phyloP scores from a whole-genome alignment of 2,113 vertebrate genomes.

The Galeopterus variegatus region DNA sequence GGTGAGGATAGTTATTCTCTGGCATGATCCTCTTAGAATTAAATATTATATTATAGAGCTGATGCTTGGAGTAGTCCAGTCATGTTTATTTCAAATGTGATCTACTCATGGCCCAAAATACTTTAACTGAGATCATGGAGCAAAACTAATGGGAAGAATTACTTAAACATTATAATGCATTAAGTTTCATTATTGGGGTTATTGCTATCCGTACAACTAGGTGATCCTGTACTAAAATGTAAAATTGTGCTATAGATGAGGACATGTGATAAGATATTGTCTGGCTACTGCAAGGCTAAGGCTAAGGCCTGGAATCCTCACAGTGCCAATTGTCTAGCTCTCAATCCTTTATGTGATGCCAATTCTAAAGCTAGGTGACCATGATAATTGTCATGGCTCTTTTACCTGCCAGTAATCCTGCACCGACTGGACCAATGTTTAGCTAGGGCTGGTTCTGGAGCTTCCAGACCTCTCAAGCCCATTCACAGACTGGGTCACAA shows the following conservation, averaged over 20 bases:
- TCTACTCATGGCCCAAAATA: not conserved
- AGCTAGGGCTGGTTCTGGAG: no score
- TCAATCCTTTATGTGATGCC: no score
- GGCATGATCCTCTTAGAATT: not conserved
- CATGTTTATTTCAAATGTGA: not conserved
- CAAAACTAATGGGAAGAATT: not conserved
- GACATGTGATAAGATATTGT: not conserved
- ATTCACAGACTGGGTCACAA: no score
- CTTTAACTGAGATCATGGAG: not conserved
- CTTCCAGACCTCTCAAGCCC: no score
- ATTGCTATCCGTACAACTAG: not conserved
- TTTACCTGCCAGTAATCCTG: no score
- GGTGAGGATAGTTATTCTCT: constrained; percentile 13
- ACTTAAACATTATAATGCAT: not conserved
- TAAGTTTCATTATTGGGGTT: not conserved
- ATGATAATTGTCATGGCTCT: no score
- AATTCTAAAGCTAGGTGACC: no score
- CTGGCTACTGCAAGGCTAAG: no score
- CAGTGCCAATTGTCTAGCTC: no score
- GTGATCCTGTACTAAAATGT: not conserved
- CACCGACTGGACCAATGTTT: no score
- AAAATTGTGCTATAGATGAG: not conserved
- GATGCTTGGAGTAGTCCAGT: not conserved
- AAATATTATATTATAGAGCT: not conserved
- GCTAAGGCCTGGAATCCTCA: no score